phyloP scores from a whole-genome alignment of 2,888 invertebrate genomes.

The Itoplectis maculator region DNA sequence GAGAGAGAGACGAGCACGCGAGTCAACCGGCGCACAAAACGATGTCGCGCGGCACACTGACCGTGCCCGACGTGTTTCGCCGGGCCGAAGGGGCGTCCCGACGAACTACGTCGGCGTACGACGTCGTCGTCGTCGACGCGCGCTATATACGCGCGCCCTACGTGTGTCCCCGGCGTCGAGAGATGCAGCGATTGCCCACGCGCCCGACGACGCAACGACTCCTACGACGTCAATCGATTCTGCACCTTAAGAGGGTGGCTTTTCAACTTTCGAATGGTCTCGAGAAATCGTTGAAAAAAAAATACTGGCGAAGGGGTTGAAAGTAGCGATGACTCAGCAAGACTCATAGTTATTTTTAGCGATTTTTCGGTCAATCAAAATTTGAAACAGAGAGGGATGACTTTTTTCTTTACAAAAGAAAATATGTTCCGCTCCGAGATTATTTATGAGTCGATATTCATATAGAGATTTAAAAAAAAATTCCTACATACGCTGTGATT shows the following conservation, averaged over 20 bases:
- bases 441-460: no score
- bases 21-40: slow-evolving; percentile 67
- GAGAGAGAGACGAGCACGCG: slow-evolving; percentile 64
- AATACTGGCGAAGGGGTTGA: neutral
- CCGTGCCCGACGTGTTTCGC: slow-evolving; percentile 63
- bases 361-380: no score
- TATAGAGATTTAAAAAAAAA: no score
- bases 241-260: slow-evolving; percentile 26
- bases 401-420: no score
- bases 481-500: neutral
- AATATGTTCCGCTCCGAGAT: no score
- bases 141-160: slow-evolving; percentile 21
- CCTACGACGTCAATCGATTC: slow-evolving; percentile 34
- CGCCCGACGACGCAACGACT: slow-evolving; percentile 33
- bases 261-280: slow-evolving; percentile 5
- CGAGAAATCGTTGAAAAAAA: neutral
- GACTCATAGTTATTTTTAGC: neutral
- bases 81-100: slow-evolving; percentile 60
- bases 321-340: neutral
- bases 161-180: slow-evolving; percentile 7
- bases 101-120: slow-evolving; percentile 66
- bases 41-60: slow-evolving; percentile 76
- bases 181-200: slow-evolving; percentile 39
- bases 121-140: slow-evolving; percentile 43
- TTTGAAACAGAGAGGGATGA: no score